Conservation (phyloP, 2,113 vertebrate genomes). For the Bubo blakistoni region DNA sequence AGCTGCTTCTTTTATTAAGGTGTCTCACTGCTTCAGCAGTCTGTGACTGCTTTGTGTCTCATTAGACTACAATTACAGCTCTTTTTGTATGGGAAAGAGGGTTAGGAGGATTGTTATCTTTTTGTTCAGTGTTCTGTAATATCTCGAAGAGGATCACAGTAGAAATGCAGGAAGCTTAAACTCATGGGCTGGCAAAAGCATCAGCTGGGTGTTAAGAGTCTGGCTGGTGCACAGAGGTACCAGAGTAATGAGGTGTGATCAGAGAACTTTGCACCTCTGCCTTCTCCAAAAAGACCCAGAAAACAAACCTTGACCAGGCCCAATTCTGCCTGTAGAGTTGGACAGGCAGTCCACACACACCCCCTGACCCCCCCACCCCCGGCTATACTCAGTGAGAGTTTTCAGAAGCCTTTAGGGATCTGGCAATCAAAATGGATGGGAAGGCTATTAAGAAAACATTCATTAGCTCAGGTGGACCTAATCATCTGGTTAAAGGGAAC, state of each 20-base stretch:
- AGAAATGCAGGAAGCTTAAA: background rate
- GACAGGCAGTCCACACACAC: background rate
- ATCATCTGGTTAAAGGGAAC: background rate
- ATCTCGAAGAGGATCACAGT: background rate
- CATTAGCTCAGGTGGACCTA: conserved; percentile 34
- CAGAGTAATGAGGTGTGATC: background rate
- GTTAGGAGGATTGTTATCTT: rapidly evolving
- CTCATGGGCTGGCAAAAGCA: background rate
- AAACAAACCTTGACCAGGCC: background rate
- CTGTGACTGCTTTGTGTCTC: background rate
- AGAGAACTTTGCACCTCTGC: rapidly evolving
- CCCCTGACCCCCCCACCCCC: background rate
- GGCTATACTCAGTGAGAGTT: background rate
- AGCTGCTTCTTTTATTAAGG: background rate
- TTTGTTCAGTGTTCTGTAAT: background rate
- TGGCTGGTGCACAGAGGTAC: background rate
- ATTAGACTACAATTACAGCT: background rate
- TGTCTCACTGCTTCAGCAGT: background rate
- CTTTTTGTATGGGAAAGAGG: background rate
- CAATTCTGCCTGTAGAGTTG: background rate
- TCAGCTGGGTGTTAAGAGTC: background rate
- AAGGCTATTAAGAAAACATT: conserved; percentile 19
- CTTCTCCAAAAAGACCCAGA: background rate
- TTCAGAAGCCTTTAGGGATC: background rate
- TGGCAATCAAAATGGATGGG: background rate